Conservation (phyloP, 2,113 vertebrate genomes). For the Gracilinanus agilis region DNA sequence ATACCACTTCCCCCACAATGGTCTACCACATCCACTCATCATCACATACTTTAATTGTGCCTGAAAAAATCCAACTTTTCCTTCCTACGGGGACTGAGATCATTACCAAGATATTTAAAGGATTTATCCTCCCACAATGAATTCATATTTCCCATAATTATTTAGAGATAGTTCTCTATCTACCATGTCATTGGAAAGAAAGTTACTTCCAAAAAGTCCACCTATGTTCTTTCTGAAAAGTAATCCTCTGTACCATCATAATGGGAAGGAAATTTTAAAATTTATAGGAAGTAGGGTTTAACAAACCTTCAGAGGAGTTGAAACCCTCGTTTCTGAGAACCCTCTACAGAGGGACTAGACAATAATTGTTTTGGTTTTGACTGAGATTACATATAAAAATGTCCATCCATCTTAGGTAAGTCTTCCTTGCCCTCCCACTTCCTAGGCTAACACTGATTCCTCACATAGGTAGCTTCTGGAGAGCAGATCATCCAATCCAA, state of each 20-base stretch:
- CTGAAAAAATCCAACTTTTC: not conserved
- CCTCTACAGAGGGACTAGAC: not conserved
- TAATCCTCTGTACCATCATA: not conserved
- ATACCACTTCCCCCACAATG: not conserved
- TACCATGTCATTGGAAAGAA: not conserved
- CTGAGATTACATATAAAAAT: not conserved
- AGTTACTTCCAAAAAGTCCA: not conserved
- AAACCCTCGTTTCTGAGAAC: not conserved
- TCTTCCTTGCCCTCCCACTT: not conserved
- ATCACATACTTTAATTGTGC: not conserved
- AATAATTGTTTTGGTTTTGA: not conserved
- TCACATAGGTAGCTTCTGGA: not conserved
- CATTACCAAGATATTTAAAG: not conserved
- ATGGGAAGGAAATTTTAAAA: not conserved
- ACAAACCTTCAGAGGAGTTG: not conserved
- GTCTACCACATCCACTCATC: not conserved
- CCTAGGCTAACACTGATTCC: not conserved
- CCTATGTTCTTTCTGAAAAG: not conserved
- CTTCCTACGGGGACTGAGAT: not conserved
- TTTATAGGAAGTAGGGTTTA: not conserved
- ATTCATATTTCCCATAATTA: not conserved
- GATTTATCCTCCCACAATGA: not conserved
- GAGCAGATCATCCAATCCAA: not conserved
- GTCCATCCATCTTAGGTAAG: not conserved
- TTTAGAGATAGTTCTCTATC: not conserved